Conservation (phyloP, 2,888 invertebrate genomes). For the Drepanosiphum platanoidis region DNA sequence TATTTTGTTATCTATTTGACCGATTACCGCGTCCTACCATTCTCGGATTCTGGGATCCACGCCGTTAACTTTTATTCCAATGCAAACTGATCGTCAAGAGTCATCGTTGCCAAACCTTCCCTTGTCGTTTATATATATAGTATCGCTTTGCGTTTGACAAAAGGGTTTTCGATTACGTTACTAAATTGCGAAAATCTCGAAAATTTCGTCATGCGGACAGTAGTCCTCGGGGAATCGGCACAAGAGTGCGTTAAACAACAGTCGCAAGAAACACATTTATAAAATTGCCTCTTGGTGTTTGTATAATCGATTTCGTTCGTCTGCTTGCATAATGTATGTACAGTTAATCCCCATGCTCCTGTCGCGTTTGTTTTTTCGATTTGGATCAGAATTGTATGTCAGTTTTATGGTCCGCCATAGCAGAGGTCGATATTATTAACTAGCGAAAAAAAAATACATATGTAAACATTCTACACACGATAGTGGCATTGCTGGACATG, state of each 20-base stretch:
- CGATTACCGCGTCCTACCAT: not conserved
- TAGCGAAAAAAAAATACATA: constrained; percentile 2
- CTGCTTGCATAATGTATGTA: constrained; percentile 6
- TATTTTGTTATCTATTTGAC: not conserved
- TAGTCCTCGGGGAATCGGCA: constrained; percentile 11
- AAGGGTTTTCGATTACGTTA: not conserved
- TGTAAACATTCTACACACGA: not conserved
- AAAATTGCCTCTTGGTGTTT: constrained; percentile 30
- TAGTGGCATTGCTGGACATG: constrained; percentile 21
- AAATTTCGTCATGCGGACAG: constrained; percentile 29
- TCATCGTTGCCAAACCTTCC: not conserved
- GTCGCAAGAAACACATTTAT: constrained; percentile 27
- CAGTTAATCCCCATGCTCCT: constrained; percentile 27
- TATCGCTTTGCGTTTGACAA: not conserved
- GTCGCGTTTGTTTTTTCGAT: constrained; percentile 22
- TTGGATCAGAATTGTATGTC: constrained; percentile 9
- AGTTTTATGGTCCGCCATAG: constrained; percentile 10
- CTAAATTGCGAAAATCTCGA: constrained; percentile 31
- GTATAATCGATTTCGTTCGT: constrained; percentile 45
- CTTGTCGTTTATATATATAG: not conserved
- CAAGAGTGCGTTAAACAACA: not conserved
- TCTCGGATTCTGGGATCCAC: not conserved
- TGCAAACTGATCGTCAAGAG: not conserved
- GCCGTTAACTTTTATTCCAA: not conserved
- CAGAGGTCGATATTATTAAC: constrained; percentile 49